Conservation (phyloP, 2,888 invertebrate genomes). For the Zygogramma bicolorata region DNA sequence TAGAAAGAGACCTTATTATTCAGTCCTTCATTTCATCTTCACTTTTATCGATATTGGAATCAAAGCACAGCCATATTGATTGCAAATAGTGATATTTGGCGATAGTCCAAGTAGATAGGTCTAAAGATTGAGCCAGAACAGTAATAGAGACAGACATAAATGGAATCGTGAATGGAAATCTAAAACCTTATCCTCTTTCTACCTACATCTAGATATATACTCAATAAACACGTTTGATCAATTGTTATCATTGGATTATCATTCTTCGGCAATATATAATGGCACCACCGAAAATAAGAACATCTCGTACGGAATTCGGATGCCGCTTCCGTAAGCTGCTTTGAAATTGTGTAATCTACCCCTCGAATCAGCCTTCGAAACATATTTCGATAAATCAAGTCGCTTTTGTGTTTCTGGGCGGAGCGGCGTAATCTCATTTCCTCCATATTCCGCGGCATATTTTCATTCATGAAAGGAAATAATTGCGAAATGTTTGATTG, state of each 20-base stretch:
- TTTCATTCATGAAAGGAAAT: constrained; percentile 10
- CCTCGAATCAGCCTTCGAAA: constrained; percentile 24
- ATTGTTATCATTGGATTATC: background rate
- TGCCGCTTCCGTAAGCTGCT: constrained; percentile 27
- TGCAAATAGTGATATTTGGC: too few relatives aligned
- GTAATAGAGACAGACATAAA: too few relatives aligned
- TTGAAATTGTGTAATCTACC: constrained; percentile 33
- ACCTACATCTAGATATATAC: too few relatives aligned
- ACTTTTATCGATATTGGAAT: too few relatives aligned
- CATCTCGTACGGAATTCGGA: constrained; percentile 21
- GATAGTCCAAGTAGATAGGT: too few relatives aligned
- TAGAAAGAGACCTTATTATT: too few relatives aligned
- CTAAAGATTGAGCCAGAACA: too few relatives aligned
- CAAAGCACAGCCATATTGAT: too few relatives aligned
- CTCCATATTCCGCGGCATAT: background rate
- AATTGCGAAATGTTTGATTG: constrained; percentile 6
- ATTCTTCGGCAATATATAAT: too few relatives aligned
- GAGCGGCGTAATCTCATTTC: constrained; percentile 19
- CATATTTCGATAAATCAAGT: constrained; percentile 32
- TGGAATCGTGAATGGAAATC: too few relatives aligned
- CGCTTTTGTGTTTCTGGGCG: constrained; percentile 8
- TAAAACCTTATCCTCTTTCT: too few relatives aligned
- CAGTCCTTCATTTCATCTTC: too few relatives aligned
- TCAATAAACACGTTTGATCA: background rate
- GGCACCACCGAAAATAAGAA: constrained; percentile 12